Evolutionary conservation across 2,797 vertebrate species (phyloP).

Genomic region (Thripadectes ignobilis): DNA sequence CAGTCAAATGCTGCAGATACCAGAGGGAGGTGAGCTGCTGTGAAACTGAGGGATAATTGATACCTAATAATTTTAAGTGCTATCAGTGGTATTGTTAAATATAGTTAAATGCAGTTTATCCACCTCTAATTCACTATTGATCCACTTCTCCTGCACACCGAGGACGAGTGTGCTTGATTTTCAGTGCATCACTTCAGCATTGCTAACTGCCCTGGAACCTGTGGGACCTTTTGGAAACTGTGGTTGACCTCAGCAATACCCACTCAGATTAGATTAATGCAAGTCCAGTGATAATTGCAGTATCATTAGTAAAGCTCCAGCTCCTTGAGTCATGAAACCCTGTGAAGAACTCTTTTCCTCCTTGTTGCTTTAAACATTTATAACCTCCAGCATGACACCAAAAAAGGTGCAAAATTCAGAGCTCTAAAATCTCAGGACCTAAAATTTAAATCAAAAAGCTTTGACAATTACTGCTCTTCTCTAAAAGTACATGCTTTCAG

Average conservation of each 20-base stretch:
- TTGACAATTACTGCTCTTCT: neutral
- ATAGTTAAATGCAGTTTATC: slow-evolving; percentile 58
- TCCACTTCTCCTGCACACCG: neutral
- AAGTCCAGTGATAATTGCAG: neutral
- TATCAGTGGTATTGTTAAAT: slow-evolving; percentile 54
- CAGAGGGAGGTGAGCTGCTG: neutral
- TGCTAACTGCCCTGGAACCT: neutral
- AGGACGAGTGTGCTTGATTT: slow-evolving; percentile 7
- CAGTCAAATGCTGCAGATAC: neutral
- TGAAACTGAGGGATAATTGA: slow-evolving; percentile 38
- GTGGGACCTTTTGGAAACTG: neutral
- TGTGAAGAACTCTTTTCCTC: neutral
- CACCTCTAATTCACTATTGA: slow-evolving; percentile 54
- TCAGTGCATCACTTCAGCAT: neutral
- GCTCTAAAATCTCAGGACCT: neutral
- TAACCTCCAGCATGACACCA: neutral
- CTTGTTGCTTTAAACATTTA: neutral
- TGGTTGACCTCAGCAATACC: neutral
- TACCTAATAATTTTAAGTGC: slow-evolving; percentile 47
- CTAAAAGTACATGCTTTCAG: neutral
- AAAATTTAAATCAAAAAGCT: neutral
- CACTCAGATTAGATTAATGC: neutral
- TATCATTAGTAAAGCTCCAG: slow-evolving; percentile 4
- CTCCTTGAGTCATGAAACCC: neutral
- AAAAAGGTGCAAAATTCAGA: neutral